Percentiles rank a stretch among this genome's conserved stretches.
These are phyloP conservation scores for Blera fallax DNA, from an alignment of 2,888 invertebrate genomes.

Conservation along the genomic window DNA sequence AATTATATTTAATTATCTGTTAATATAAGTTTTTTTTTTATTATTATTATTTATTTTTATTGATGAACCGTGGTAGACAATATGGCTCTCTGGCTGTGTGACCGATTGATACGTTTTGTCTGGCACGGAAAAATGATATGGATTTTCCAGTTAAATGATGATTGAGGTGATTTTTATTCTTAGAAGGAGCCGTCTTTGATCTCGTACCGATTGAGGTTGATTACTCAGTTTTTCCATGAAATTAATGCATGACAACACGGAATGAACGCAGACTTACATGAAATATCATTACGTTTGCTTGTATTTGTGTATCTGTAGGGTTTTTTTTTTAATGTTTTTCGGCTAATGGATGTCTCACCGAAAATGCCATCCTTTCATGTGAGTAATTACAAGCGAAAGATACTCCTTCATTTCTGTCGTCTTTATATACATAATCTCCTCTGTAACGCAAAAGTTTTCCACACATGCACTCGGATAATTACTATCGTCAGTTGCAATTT, in stretches of 20 bases:
- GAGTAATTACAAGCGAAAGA: not conserved
- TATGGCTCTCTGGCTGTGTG: constrained; percentile 44
- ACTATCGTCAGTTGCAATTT: constrained; percentile 33
- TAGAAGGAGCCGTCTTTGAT: constrained; percentile 30
- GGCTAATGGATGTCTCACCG: not conserved
- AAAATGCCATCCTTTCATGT: not conserved
- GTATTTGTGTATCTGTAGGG: not conserved
- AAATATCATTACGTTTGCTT: not conserved
- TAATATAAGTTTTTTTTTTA: constrained; percentile 29
- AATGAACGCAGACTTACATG: not conserved
- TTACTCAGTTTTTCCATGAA: not conserved
- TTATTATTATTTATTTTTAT: not conserved
- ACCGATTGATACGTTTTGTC: constrained; percentile 11
- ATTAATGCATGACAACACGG: not conserved
- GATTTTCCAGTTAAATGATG: constrained; percentile 33
- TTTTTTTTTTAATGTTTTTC: not conserved
- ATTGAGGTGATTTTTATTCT: not conserved
- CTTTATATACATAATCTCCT: not conserved
- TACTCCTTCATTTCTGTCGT: not conserved
- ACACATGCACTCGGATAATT: constrained; percentile 26
- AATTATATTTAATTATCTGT: constrained; percentile 70
- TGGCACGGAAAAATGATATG: constrained; percentile 32
- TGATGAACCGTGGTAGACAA: constrained; percentile 51
- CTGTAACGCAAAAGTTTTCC: not conserved
- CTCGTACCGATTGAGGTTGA: constrained; percentile 17